Evolutionary conservation across 2,888 invertebrate genomes (phyloP), one percentile per base, ranked within the genome.

Genomic region (Athalia cordata): DNA sequence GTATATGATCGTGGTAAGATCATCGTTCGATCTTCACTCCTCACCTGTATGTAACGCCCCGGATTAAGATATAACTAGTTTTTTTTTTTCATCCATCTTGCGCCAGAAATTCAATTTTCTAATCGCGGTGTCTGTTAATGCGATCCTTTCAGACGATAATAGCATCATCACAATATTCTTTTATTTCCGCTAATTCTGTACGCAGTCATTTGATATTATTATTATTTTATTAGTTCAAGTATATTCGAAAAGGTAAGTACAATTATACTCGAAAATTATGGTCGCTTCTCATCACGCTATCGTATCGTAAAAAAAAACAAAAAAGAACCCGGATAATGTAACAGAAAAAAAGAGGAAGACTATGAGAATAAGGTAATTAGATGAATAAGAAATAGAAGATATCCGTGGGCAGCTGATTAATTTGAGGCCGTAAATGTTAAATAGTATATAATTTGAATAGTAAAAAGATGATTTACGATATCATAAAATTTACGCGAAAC

Each of bases 21-120:
- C 29, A 29, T 29, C 29, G 29, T 29, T 29, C 29, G 29, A 29
- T 29, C 29, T 29, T 29, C 29, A 29, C 29, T 29, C 29, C 29
- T 29, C 29, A 29, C 29, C 5, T 65, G 6, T 65, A n/a, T 13
- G 61, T 7, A 61, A 55, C 55, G 55, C 55, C 61, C 61, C 61
- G 61, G 61, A 61, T 61, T 61, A 8, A 6, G 29, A 13, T 64
- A 64, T 43, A 43, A 13, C 8, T 6, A n/a, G 64, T n/a, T 45
- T 64, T 45, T n/a, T 43, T 45, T 45, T 55, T 29, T 29, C 29
- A 15, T 50, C 47, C 13, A 72, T 72, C 72, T 72, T 72, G 47
- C 72, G 57, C 13, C 45, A 72, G 72, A 59, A 59, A 72, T 72
- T 47, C 11, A 72, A 72, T 59, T 59, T 57, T 72, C 13, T 59